Base-by-base conservation (phyloP, 2,888 invertebrate species). In the Heliconius charithonia region DNA sequence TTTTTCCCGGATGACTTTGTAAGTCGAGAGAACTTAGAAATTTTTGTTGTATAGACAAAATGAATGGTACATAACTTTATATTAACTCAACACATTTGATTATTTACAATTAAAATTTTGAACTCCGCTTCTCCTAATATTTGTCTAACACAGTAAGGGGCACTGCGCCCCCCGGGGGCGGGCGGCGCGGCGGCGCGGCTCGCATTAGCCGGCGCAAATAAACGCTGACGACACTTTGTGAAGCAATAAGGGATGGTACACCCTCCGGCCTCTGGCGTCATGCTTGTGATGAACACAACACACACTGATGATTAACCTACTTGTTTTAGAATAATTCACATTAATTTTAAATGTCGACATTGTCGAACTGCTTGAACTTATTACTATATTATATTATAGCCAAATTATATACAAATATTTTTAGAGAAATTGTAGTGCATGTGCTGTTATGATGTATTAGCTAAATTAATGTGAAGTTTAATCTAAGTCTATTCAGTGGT, bases 111-210 rank as follows among this genome's bases (percentile, higher is more conserved):
- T 2, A 27, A 27, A 27, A 27, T 63, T 63, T 25, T 63, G 7
- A 16, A 63, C 16, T 27, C 13, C 27, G 2, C 25, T 27, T 16
- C 63, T 16, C 7, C 16, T 63, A 4, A 27, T 63, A 63, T 27
- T 27, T 27, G 63, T 27, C 13, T 63, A 69, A 41, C 41, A 29
- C 65, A 29, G 65, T 32, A 66, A 66, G 19, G 65, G n/a, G 41
- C 25, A 16, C 69, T 41, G 69, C 69, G 41, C 69, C 69, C 69
- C 69, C 25, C 25, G 69, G 25, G 69, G 22, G 63, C 27, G 12
- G 45, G 45, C 45, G 45, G 45, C 41, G 32, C 37, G 66, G 66
- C 32, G 16, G 56, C 59, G 66, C 32, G 16, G 59, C n/a, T 59
- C n/a, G 59, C 59, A 62, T 62, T 62, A 62, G 25, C 25, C 62